A percentile compares a stretch with the other conserved stretches of the same genome.
These are phyloP conservation scores for Coracias cyanogaster DNA, from an alignment of 2,797 vertebrate genomes.

Conservation along the genomic window DNA sequence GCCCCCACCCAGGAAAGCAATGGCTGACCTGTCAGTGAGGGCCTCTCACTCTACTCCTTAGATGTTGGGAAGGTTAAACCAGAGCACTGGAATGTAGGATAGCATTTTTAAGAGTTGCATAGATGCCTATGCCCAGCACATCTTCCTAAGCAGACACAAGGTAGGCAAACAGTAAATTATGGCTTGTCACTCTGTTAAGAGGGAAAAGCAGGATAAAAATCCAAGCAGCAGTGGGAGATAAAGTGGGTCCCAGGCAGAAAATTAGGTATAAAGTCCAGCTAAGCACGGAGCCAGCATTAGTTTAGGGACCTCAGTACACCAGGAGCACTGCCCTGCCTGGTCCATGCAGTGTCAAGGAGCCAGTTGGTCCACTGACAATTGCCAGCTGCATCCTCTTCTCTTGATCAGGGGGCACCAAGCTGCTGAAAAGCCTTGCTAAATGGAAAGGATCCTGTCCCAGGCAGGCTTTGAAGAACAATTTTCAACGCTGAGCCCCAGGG, in stretches of 20 bases:
- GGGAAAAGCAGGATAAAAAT: background rate
- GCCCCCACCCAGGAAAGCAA: background rate
- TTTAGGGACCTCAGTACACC: background rate
- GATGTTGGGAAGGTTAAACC: fast-evolving
- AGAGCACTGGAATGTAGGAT: background rate
- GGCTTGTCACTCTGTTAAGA: background rate
- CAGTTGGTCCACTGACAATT: background rate
- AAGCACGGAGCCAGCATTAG: background rate
- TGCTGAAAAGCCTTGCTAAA: background rate
- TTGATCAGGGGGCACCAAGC: background rate
- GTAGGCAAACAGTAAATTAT: background rate
- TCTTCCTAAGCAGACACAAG: background rate
- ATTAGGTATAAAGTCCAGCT: background rate
- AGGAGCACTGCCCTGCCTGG: background rate
- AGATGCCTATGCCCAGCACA: background rate
- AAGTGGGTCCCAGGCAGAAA: background rate
- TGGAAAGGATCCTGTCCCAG: background rate
- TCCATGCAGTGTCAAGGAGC: background rate
- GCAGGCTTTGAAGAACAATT: background rate
- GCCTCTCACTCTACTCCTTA: background rate
- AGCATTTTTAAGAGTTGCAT: background rate
- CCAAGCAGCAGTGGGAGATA: background rate
- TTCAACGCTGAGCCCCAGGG: background rate
- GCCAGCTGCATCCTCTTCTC: background rate
- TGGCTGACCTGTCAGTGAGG: background rate